Evolutionary conservation across 2,113 vertebrate genomes (phyloP), one percentile per base, ranked within the genome.

Genomic region (Piprites chloris): DNA sequence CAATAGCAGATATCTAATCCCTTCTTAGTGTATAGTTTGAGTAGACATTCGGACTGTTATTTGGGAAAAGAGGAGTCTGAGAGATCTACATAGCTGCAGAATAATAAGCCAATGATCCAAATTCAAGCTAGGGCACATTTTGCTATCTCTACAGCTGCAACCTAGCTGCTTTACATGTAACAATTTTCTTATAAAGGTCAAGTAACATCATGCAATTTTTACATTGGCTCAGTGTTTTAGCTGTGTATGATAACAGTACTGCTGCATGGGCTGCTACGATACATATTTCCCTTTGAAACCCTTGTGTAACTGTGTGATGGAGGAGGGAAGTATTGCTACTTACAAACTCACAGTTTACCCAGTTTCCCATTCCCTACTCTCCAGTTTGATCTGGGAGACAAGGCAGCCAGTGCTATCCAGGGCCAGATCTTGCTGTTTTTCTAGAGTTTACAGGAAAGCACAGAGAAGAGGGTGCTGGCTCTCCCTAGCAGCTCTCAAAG

Each of bases 261-360:
- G 33, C 59, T 78, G 42, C 5, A 2, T 5, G 39, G 39, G 33
- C 18, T 0, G 0, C 24, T 11, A 12, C 18, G 47, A 13, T 5
- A 11, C 6, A 6, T 0, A 1, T 32, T 82, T 84, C 78, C 37
- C 56, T 75, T 52, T 61, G 66, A 65, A 68, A 87, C 2, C 11
- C 16, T 32, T 0, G 0, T 41, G 65, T 61, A 77, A 80, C 21
- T 0, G 0, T 42, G 32, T 2, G 5, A 7, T 42, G 33, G 15
- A 69, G 68, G 63, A 67, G 44, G 56, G 68, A 77, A 24, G 5
- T 37, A 12, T 4, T 42, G 41, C 65, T 67, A 2, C 52, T 56
- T 39, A 32, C 9, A 90, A 18, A 44, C 11, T 35, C 50, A 55
- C 35, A 23, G 39, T 24, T 63, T 69, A 41, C 5, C 35, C 65